Percentiles rank a stretch among this genome's conserved stretches.
These are phyloP conservation scores for Amiota communis DNA, from an alignment of 2,888 invertebrate genomes.

Conservation along the genomic window DNA sequence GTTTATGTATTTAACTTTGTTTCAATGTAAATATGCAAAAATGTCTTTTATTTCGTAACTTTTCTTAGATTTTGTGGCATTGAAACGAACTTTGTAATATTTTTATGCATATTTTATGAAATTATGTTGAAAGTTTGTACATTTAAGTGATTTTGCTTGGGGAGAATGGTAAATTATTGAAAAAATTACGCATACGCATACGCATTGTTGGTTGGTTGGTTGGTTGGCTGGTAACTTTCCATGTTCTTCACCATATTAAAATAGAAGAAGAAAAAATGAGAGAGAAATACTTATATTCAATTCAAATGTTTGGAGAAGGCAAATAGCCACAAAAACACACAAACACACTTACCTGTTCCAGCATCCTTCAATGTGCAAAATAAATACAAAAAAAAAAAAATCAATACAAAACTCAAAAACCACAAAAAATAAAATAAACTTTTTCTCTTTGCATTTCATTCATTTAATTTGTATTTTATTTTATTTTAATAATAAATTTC, in stretches of 20 bases:
- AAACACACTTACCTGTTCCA: too few species aligned
- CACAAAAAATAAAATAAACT: not conserved
- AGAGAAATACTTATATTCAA: too few species aligned
- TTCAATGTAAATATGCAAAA: too few species aligned
- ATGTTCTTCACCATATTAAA: too few species aligned
- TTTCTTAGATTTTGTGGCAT: not conserved
- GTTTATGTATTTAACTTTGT: slow-evolving; percentile 46
- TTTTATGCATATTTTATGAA: not conserved
- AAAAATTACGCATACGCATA: slow-evolving; percentile 8
- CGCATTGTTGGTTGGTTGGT: not conserved
- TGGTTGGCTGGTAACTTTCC: too few species aligned
- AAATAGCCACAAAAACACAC: too few species aligned
- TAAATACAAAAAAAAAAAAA: too few species aligned
- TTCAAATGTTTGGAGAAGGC: too few species aligned
- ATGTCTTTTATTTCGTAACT: not conserved
- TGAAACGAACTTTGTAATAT: not conserved
- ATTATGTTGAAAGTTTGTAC: slow-evolving; percentile 1
- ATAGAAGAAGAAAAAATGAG: too few species aligned
- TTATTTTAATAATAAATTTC: slow-evolving; percentile 30
- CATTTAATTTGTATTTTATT: slow-evolving; percentile 13
- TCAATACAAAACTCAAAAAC: too few species aligned
- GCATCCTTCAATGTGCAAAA: too few species aligned
- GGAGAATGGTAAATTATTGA: not conserved
- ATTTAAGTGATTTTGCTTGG: not conserved
- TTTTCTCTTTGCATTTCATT: not conserved